Evolutionary conservation across 2,888 invertebrate genomes (phyloP), one percentile per base, ranked within the genome.

Genomic region (Alviniconcha strummeri): DNA sequence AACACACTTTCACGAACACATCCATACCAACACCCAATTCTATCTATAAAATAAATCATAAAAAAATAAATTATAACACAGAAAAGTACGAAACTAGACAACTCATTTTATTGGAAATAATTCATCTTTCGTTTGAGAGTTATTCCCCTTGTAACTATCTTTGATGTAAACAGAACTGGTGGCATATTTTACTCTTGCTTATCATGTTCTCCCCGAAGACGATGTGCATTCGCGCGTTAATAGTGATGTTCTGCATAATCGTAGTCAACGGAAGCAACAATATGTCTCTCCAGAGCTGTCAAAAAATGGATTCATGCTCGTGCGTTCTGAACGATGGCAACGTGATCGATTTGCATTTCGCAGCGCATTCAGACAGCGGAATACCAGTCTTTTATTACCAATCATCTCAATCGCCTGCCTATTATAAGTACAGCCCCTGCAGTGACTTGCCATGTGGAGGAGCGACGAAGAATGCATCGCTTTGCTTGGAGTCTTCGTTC

Each of bases 391-490:
- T 82, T 67, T 52, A 19, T 9, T 80, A 71, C 54, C 71, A 80
- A 2, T 80, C 77, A 4, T n/a, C 64, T 67, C n/a, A 67, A 15
- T 57, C 54, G n/a, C 52, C 56, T 71, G 76, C 60, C 55, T 60
- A 64, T 54, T 82, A 67, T 78, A 78, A 64, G 17, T 83, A 83
- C 82, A 83, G 82, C 57, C 82, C 82, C 1, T 83, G 82, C 54
- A 57, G 17, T 67, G 82, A 78, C 11, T 13, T 83, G 56, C 56
- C 67, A 5, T 83, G 82, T 78, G 82, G 82, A 4, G 9, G 36
- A 9, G 57, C n/a, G 4, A 36, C 17, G 57, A 55, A 17, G 9
- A 64, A 78, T 56, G 82, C 75, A 0, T 75, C 82, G 54, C 54
- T 82, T 7, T 82, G 82, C 19, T 54, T 67, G 1, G 57, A 57